phyloP scores from a whole-genome alignment of 1,140 invertebrate species.

The Bombus breviceps region DNA sequence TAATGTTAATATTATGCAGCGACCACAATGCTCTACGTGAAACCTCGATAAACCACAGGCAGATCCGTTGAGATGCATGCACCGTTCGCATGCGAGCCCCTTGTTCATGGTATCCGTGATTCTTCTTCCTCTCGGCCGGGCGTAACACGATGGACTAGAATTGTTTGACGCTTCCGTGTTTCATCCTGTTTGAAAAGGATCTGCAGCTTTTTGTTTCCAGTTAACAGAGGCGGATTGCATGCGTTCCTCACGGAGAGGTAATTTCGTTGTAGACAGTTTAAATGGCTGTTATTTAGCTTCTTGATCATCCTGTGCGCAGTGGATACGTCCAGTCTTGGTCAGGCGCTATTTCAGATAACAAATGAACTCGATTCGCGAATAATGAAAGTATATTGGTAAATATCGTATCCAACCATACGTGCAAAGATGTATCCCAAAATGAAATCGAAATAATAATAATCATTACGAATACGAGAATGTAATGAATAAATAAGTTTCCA shows the following conservation, averaged over 20 bases:
- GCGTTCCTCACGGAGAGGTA: neutral
- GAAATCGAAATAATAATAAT: no score
- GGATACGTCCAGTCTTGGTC: neutral
- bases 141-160: conserved; percentile 13
- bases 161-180: conserved; percentile 40
- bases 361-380: neutral
- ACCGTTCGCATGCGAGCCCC: conserved; percentile 75
- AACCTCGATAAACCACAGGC: conserved; percentile 75
- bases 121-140: conserved; percentile 10
- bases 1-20: conserved; percentile 82
- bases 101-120: conserved; percentile 50
- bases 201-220: neutral
- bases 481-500: no score
- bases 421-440: no score
- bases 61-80: conserved; percentile 73
- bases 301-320: neutral
- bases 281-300: neutral
- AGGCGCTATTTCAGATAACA: neutral
- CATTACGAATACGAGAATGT: no score
- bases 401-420: no score
- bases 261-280: neutral
- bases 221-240: neutral
- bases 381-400: no score
- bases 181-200: neutral
- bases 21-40: conserved; percentile 77